A percentile compares a stretch with the other conserved stretches of the same genome.
phyloP scores from a whole-genome alignment of 2,888 invertebrate species.

The Sinodicranocentrus sp. region DNA sequence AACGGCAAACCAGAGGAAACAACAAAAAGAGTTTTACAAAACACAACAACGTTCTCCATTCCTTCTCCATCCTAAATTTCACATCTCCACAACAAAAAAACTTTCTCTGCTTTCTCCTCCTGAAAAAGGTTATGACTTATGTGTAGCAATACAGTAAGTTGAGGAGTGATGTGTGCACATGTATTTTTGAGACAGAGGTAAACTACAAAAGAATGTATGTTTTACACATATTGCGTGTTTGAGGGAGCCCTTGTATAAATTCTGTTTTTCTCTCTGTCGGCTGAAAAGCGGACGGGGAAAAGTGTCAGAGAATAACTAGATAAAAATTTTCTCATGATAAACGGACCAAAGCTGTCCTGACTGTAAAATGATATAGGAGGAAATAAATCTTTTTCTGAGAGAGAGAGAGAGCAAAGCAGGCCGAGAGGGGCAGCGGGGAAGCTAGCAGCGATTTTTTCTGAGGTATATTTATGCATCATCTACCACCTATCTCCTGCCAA shows the following conservation, averaged over 20 bases:
- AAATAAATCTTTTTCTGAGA: conserved; percentile 61
- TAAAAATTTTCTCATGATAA: conserved; percentile 68
- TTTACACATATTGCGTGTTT: no score
- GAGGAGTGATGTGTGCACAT: not conserved
- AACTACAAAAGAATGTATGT: no score
- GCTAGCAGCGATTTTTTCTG: not conserved
- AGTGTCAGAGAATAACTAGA: conserved; percentile 66
- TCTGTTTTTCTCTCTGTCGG: no score
- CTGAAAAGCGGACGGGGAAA: conserved; percentile 32
- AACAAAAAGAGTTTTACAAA: no score
- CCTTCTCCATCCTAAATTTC: no score
- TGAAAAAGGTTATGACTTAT: conserved; percentile 14
- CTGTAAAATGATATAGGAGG: conserved; percentile 67
- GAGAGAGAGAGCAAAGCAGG: conserved; percentile 2
- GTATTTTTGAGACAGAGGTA: no score
- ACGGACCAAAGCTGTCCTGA: conserved; percentile 67
- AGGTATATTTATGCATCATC: no score
- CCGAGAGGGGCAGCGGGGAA: not conserved
- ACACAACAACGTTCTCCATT: not conserved
- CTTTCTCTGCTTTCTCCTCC: not conserved
- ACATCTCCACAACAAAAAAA: no score
- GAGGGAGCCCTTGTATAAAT: no score
- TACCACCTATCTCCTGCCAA: no score
- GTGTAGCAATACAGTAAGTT: not conserved
- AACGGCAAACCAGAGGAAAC: no score